A percentile compares a stretch with the other conserved stretches of the same genome.
phyloP scores from a whole-genome alignment of 2,797 vertebrate genomes.

The Poecile montanus region DNA sequence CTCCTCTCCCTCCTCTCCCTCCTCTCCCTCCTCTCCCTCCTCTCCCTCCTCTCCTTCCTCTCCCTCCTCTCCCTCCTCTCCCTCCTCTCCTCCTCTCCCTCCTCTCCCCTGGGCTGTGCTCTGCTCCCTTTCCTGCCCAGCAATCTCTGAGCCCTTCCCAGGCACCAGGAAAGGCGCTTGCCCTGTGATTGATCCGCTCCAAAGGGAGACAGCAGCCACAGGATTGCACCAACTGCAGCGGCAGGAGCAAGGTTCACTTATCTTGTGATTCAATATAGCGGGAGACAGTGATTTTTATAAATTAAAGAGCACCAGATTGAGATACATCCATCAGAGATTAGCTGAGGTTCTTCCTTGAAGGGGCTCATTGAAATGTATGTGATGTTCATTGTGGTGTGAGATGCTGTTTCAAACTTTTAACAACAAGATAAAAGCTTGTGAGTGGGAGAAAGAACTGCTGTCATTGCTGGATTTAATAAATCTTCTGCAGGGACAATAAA shows the following conservation, averaged over 20 bases:
- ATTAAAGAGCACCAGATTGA: not conserved
- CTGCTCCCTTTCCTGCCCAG: not conserved
- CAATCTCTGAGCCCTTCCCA: not conserved
- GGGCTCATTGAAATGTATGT: not conserved
- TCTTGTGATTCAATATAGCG: not conserved
- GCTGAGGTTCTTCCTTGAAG: constrained; percentile 8
- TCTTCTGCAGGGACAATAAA: constrained; percentile 4
- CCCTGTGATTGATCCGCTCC: not conserved
- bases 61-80: too few species aligned
- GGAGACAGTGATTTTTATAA: not conserved
- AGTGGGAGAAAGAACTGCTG: constrained; percentile 25
- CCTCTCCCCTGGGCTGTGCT: not conserved
- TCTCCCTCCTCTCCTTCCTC: too few species aligned
- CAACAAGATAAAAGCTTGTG: constrained; percentile 35
- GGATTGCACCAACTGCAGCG: not conserved
- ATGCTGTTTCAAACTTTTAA: constrained; percentile 9
- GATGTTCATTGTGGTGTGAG: constrained; percentile 35
- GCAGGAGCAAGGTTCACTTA: not conserved
- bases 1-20: too few species aligned
- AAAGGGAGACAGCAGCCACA: not conserved
- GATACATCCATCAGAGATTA: not conserved
- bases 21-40: too few species aligned
- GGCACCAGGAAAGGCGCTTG: not conserved
- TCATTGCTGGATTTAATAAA: constrained; percentile 44
- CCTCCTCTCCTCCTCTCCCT: too few species aligned